These are phyloP conservation scores for Ceraclea dissimilis DNA, from an alignment of 2,888 invertebrate genomes.

Conservation along the genomic window DNA sequence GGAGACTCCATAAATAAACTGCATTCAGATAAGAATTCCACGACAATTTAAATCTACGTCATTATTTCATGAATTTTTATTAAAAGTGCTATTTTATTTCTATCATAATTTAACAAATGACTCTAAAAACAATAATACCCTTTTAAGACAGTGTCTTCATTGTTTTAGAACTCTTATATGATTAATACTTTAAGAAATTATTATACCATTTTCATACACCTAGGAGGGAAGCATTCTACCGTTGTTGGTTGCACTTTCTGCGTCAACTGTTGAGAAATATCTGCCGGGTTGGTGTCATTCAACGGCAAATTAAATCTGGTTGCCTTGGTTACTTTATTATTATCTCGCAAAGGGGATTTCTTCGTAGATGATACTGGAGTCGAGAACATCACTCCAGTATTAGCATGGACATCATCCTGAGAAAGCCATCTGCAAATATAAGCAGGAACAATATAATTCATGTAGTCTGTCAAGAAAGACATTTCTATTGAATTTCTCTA, in stretches of 20 bases:
- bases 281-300: conserved; percentile 37
- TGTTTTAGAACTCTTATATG: too few species aligned
- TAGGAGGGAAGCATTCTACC: conserved; percentile 46
- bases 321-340: conserved; percentile 44
- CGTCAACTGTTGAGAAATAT: conserved; percentile 30
- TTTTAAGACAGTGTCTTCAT: not conserved
- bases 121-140: too few species aligned
- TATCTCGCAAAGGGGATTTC: conserved; percentile 34
- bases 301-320: conserved; percentile 58
- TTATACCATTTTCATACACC: conserved; percentile 45
- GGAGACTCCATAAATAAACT: too few species aligned
- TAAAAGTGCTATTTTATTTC: too few species aligned
- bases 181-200: not conserved
- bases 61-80: too few species aligned
- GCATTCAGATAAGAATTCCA: too few species aligned
- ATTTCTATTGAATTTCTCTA: too few species aligned
- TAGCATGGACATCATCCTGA: conserved; percentile 52
- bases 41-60: too few species aligned
- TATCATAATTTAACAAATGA: too few species aligned
- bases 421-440: conserved; percentile 45
- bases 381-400: conserved; percentile 69
- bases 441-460: not conserved
- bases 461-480: too few species aligned
- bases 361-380: conserved; percentile 65
- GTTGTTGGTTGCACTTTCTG: conserved; percentile 32